Percentiles rank a stretch among this genome's conserved stretches.
Conservation (phyloP, 2,797 vertebrate genomes). For the Amphiprion clarkii region DNA sequence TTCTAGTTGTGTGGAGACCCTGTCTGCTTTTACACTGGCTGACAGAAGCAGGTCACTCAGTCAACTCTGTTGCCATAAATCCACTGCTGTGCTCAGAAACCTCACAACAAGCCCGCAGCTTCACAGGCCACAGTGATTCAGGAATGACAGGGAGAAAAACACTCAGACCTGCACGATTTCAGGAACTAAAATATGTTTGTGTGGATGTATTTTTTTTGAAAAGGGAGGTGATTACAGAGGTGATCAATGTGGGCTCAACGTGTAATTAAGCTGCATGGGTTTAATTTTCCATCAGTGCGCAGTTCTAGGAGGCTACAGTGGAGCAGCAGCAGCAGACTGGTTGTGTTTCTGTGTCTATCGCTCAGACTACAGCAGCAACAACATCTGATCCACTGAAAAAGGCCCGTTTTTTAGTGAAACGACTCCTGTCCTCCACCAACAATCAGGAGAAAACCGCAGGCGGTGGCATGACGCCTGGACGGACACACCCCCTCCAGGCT, state of each 20-base stretch:
- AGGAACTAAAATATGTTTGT: neutral
- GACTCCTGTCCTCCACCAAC: constrained; percentile 26
- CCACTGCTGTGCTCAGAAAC: constrained; percentile 49
- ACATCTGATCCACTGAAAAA: constrained; percentile 28
- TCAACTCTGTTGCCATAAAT: constrained; percentile 57
- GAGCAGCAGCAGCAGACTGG: constrained; percentile 9
- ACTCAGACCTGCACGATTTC: neutral
- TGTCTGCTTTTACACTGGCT: constrained; percentile 57
- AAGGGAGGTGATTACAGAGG: neutral
- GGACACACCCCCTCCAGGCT: constrained; percentile 80
- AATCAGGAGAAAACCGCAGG: constrained; percentile 60
- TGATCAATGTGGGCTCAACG: constrained; percentile 19
- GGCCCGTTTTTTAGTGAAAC: constrained; percentile 48
- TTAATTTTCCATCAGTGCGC: constrained; percentile 22
- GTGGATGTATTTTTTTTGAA: neutral
- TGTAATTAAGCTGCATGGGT: constrained; percentile 16
- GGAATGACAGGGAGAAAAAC: neutral
- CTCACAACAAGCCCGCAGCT: constrained; percentile 41
- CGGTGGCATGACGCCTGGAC: constrained; percentile 60
- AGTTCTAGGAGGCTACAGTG: neutral
- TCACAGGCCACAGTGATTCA: constrained; percentile 31
- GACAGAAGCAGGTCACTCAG: constrained; percentile 81
- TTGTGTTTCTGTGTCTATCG: constrained; percentile 16
- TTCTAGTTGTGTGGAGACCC: constrained; percentile 37
- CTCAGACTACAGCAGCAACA: constrained; percentile 37